Conservation (phyloP, 2,888 invertebrate species). For the Tanypteryx hageni region DNA sequence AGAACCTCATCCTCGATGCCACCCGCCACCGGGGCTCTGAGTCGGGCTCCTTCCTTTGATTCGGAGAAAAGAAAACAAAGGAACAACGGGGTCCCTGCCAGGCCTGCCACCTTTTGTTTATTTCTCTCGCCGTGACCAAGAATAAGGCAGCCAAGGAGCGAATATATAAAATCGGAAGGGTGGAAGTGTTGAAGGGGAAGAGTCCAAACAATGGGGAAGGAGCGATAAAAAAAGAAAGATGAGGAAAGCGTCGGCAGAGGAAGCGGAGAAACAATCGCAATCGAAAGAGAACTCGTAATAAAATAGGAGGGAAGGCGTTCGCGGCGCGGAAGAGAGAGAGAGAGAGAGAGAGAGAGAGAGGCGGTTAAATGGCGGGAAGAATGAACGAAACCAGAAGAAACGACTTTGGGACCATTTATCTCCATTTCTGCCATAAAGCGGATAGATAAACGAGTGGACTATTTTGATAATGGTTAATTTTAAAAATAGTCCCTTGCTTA, state of each 20-base stretch:
- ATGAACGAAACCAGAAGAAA: not conserved
- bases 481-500: not conserved
- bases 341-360: not conserved
- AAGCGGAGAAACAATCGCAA: not conserved
- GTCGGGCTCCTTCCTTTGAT: not conserved
- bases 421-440: not conserved
- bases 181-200: not conserved
- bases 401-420: not conserved
- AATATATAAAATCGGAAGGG: not conserved
- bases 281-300: not conserved
- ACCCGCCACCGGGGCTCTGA: not conserved
- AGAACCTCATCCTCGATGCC: too few relatives aligned
- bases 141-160: not conserved
- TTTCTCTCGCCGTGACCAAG: not conserved
- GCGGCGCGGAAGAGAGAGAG: not conserved
- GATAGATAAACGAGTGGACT: not conserved
- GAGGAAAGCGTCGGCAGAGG: not conserved
- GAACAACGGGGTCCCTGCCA: not conserved
- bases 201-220: not conserved
- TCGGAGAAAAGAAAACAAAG: not conserved
- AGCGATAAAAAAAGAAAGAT: not conserved
- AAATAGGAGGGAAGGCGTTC: not conserved
- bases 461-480: not conserved
- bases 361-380: not conserved
- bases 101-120: slow-evolving; percentile 1